phyloP scores from a whole-genome alignment of 2,888 invertebrate genomes.

The Lasius platythorax region DNA sequence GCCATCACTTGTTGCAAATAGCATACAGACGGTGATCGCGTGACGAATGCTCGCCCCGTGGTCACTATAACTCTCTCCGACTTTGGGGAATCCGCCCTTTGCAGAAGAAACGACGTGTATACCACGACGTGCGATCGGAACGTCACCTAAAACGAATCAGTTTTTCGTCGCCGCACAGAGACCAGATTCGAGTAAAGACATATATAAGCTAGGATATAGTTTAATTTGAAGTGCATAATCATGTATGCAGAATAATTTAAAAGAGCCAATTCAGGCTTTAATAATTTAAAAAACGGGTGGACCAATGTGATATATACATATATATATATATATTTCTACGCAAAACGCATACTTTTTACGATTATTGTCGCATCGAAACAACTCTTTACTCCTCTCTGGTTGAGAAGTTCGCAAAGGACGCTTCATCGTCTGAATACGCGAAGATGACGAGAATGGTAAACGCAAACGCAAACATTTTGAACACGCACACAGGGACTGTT shows the following conservation, averaged over 20 bases:
- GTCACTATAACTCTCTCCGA: slow-evolving; percentile 81
- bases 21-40: slow-evolving; percentile 80
- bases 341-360: slow-evolving; percentile 22
- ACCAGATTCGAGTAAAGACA: slow-evolving; percentile 35
- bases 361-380: slow-evolving; percentile 18
- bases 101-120: slow-evolving; percentile 46
- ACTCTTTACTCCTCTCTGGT: slow-evolving; percentile 48
- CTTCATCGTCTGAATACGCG: slow-evolving; percentile 12
- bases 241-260: slow-evolving; percentile 28
- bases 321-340: slow-evolving; percentile 8
- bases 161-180: slow-evolving; percentile 18
- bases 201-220: slow-evolving; percentile 33
- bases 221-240: slow-evolving; percentile 30
- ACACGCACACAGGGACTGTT: not conserved
- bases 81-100: slow-evolving; percentile 68
- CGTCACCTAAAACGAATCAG: slow-evolving; percentile 39
- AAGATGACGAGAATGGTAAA: slow-evolving; percentile 43
- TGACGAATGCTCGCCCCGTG: slow-evolving; percentile 78
- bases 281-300: slow-evolving; percentile 33
- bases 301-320: slow-evolving; percentile 28
- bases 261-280: slow-evolving; percentile 18
- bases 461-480: not conserved
- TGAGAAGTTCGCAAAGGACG: slow-evolving; percentile 20
- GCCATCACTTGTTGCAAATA: slow-evolving; percentile 83
- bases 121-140: slow-evolving; percentile 43